Evolutionary conservation across 1,140 invertebrate species (phyloP), one percentile per base, ranked within the genome.

Genomic region (Drosophila mojavensis): DNA sequence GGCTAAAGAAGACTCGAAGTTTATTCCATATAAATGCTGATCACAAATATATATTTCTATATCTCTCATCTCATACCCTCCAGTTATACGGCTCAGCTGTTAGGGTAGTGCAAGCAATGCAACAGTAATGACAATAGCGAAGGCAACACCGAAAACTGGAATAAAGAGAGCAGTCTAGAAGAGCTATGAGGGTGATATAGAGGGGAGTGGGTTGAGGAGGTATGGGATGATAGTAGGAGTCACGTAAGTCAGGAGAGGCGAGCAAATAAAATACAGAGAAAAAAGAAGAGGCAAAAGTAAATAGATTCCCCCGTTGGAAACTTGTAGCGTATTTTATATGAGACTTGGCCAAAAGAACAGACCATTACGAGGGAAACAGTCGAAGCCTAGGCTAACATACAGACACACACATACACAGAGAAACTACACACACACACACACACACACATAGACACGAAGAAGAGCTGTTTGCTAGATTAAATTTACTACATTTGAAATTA

Each of bases 401-500:
- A 33, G 0, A 50, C 9, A 75, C 56, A 60, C 15, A 33, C 1
- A 50, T 7, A 75, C 33, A 67, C 28, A 33, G 30, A 33, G 30
- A 33, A 7, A 47, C 47, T 33, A 33, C 33, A 39, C 17, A 20
- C 10, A 39, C 20, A 26, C 20, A 41, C 43, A 53, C 45, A 20
- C 10, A 39, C 20, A 26, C 20, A 41, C 43, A 53, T 39, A 53
- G 45, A 62, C 56, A 60, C 20, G 20, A 41, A 2, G 9, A 50
- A 9, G 24, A 69, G 67, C 78, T 89, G 80, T 69, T 70, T 89
- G 84, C 74, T 88, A 88, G 84, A 88, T 88, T 88, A 89, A 88
- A 88, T 88, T 88, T 88, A 88, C 74, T 88, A 89, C 84, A 84
- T 88, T 84, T 89, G 77, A 83, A 88, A 88, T 88, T 88, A 85